Evolutionary conservation across 2,113 vertebrate species (phyloP).

Genomic region (Argyrosomus japonicus): DNA sequence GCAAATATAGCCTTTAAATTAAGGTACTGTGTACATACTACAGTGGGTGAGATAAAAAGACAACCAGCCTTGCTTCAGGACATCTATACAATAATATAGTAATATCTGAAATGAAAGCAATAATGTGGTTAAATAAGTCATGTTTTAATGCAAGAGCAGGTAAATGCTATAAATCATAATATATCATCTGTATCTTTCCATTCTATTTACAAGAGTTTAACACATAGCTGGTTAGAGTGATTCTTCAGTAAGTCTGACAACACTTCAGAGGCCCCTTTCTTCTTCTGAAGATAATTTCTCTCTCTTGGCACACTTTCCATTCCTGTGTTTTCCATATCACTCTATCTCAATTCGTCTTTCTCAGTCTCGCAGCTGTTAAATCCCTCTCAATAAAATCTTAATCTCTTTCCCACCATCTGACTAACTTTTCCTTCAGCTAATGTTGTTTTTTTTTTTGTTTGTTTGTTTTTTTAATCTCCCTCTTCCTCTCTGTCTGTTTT

Average conservation of each 20-base stretch:
- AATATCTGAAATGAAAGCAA: conserved; percentile 83
- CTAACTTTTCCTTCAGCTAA: conserved; percentile 64
- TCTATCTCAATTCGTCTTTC: conserved; percentile 54
- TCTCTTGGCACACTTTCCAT: conserved; percentile 59
- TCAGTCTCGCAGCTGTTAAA: conserved; percentile 62
- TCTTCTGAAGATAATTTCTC: conserved; percentile 65
- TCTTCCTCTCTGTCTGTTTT: conserved; percentile 58
- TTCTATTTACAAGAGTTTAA: conserved; percentile 83
- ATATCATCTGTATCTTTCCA: conserved; percentile 81
- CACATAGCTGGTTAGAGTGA: conserved; percentile 81
- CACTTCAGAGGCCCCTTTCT: conserved; percentile 63
- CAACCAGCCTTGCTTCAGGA: conserved; percentile 78
- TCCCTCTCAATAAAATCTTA: conserved; percentile 62
- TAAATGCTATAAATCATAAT: conserved; percentile 84
- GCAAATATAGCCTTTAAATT: conserved; percentile 74
- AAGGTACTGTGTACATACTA: conserved; percentile 81
- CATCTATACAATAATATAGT: conserved; percentile 82
- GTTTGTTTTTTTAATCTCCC: conserved; percentile 53
- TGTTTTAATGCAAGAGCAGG: conserved; percentile 82
- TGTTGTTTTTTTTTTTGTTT: conserved; percentile 58
- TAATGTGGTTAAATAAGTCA: conserved; percentile 84
- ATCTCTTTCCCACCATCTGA: conserved; percentile 59
- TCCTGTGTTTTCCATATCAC: conserved; percentile 63
- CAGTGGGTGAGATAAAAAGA: conserved; percentile 75
- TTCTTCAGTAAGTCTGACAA: conserved; percentile 71